phyloP scores from a whole-genome alignment of 1,140 invertebrate species.

The Leptinotarsa defecta region DNA sequence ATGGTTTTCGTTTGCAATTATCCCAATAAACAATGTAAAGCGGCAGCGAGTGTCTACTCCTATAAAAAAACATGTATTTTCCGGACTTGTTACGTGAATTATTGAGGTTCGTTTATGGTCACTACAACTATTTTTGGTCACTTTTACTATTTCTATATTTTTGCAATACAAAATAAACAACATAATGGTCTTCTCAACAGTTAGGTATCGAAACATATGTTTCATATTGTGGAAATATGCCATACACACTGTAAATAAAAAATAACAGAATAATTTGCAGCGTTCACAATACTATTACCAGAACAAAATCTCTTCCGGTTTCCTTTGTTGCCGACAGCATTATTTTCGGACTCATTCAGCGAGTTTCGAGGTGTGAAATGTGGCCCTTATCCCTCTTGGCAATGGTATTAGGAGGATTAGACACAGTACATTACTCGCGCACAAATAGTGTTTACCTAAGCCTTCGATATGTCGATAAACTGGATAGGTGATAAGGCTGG shows the following conservation, averaged over 20 bases:
- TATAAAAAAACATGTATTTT: too few relatives aligned
- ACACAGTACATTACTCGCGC: conserved; percentile 42
- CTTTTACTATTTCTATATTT: too few relatives aligned
- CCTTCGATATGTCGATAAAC: conserved; percentile 43
- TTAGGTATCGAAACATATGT: not conserved
- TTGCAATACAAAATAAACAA: too few relatives aligned
- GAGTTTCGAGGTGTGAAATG: conserved; percentile 41
- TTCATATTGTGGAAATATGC: not conserved
- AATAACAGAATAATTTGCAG: conserved; percentile 2
- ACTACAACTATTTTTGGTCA: too few relatives aligned
- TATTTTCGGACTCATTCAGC: conserved; percentile 23
- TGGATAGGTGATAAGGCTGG: conserved; percentile 36
- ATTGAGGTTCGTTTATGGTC: too few relatives aligned
- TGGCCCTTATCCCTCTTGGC: conserved; percentile 38
- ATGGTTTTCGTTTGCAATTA: too few relatives aligned
- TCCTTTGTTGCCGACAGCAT: conserved; percentile 26
- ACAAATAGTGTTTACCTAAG: conserved; percentile 51
- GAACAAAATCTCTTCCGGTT: conserved; percentile 39
- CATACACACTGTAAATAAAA: not conserved
- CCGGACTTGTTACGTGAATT: too few relatives aligned
- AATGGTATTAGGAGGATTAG: conserved; percentile 43
- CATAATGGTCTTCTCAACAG: too few relatives aligned
- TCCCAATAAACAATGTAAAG: too few relatives aligned
- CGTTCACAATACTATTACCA: conserved; percentile 6
- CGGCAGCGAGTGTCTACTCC: too few relatives aligned